phyloP scores from a whole-genome alignment of 1,140 invertebrate species.

The Onthophagus taurus region DNA sequence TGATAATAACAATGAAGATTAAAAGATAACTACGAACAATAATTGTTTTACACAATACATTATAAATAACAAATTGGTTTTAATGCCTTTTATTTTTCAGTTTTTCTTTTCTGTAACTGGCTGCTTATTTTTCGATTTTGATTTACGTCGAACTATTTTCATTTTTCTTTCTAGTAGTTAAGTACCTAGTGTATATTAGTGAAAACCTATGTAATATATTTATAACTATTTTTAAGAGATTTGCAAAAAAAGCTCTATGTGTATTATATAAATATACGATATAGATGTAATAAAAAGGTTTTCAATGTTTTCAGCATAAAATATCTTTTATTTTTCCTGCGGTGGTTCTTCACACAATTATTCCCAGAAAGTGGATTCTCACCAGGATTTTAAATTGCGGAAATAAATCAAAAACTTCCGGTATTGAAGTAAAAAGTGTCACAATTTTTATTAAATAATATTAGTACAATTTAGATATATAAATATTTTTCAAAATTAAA shows the following conservation, averaged over 20 bases:
- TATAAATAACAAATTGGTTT: constrained; percentile 14
- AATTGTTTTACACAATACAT: constrained; percentile 12
- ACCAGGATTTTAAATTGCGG: too few relatives aligned
- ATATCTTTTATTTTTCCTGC: constrained; percentile 8
- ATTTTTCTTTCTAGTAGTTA: constrained; percentile 20
- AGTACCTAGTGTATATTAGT: constrained; percentile 21
- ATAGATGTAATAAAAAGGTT: constrained; percentile 35
- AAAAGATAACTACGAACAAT: too few relatives aligned
- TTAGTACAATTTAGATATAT: too few relatives aligned
- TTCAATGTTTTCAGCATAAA: constrained; percentile 33
- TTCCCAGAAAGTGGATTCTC: too few relatives aligned
- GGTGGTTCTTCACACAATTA: too few relatives aligned
- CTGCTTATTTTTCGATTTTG: constrained; percentile 10
- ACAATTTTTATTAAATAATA: too few relatives aligned
- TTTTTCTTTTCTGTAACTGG: constrained; percentile 12
- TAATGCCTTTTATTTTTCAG: constrained; percentile 21
- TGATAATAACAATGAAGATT: constrained; percentile 9
- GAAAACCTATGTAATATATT: constrained; percentile 31
- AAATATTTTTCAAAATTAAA: too few relatives aligned
- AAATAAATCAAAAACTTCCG: too few relatives aligned
- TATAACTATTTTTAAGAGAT: constrained; percentile 34
- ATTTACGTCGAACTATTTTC: constrained; percentile 18
- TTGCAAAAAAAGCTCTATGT: constrained; percentile 23
- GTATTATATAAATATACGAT: constrained; percentile 33
- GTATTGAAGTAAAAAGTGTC: too few relatives aligned